Evolutionary conservation across 2,797 vertebrate genomes (phyloP).

Genomic region (Tinamus major): DNA sequence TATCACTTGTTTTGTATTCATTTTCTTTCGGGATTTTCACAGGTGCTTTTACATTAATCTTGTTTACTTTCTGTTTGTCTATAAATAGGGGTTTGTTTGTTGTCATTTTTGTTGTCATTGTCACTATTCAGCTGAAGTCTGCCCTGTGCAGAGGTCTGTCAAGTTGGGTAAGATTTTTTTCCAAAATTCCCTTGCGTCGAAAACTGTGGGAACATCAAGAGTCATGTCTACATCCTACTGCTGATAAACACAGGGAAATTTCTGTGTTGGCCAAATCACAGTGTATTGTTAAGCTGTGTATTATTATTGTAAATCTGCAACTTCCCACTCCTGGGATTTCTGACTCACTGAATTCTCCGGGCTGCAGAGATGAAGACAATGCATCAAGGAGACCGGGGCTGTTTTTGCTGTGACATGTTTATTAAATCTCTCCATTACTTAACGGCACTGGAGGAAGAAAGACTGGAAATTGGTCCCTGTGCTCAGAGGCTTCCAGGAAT

Average conservation of each 20-base stretch:
- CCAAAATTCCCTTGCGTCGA: not conserved
- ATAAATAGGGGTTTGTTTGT: not conserved
- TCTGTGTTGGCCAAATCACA: not conserved
- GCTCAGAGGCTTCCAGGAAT: slow-evolving; percentile 52
- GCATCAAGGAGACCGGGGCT: not conserved
- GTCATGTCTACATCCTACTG: not conserved
- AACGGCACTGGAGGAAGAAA: slow-evolving; percentile 49
- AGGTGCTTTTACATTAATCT: not conserved
- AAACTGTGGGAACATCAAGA: not conserved
- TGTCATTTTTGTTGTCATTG: not conserved
- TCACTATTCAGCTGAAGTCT: not conserved
- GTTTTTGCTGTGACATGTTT: slow-evolving; percentile 18
- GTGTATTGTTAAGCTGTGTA: not conserved
- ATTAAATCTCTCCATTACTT: not conserved
- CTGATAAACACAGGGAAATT: not conserved
- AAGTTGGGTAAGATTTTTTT: not conserved
- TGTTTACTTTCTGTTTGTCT: not conserved
- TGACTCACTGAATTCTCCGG: slow-evolving; percentile 36
- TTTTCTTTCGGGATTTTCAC: not conserved
- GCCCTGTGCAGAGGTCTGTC: not conserved
- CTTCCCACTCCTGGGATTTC: slow-evolving; percentile 42
- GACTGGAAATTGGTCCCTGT: slow-evolving; percentile 21
- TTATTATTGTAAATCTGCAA: slow-evolving; percentile 21
- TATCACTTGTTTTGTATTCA: not conserved
- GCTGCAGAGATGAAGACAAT: slow-evolving; percentile 18